Evolutionary conservation across 2,113 vertebrate species (phyloP), one percentile per base, ranked within the genome.

Genomic region (Urocynchramus pylzowi): DNA sequence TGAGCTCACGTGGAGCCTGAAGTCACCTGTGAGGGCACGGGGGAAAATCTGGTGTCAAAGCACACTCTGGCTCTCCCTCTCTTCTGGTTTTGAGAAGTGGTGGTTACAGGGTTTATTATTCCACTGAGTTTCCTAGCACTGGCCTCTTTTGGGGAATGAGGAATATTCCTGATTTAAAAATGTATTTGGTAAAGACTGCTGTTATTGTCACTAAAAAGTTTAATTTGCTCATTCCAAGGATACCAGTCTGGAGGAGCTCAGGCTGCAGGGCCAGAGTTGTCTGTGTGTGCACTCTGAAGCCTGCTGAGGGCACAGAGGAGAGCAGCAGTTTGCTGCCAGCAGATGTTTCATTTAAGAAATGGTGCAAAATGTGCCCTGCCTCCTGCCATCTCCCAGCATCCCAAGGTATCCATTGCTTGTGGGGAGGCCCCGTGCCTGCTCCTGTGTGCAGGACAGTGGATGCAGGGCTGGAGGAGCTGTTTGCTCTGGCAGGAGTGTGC

Each of bases 361-460:
- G 33, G 3, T 47, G 23, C 47, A 39, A 85, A 92, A 68, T 19
- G 16, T 19, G 50, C 65, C 37, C 75, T 56, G 47, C 56, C 61
- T 87, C 44, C 70, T 75, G 35, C 65, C 5, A 0, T 28, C 65
- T 95, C 82, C 70, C 70, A 15, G 27, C 37, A 27, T 82, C 65
- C 41, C 60, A 28, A 37, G 22, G 21, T 13, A 13, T 37, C 60
- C 1, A 3, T 4, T 1, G 2, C 73, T 70, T 1, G 0, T 42
- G 74, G 59, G 37, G 50, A 47, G 23, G 16, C 22, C 47, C 41
- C 1, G 1, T 8, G 16, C 31, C 52, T 56, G 75, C 4, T 49
- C 12, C 18, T 2, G 0, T 31, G 52, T 33, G 56, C 78, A 67
- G 56, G 65, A 75, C 42, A 63, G 44, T 6, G 2, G 49, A 11